phyloP scores from a whole-genome alignment of 2,888 invertebrate genomes.

The Euproctis similis region DNA sequence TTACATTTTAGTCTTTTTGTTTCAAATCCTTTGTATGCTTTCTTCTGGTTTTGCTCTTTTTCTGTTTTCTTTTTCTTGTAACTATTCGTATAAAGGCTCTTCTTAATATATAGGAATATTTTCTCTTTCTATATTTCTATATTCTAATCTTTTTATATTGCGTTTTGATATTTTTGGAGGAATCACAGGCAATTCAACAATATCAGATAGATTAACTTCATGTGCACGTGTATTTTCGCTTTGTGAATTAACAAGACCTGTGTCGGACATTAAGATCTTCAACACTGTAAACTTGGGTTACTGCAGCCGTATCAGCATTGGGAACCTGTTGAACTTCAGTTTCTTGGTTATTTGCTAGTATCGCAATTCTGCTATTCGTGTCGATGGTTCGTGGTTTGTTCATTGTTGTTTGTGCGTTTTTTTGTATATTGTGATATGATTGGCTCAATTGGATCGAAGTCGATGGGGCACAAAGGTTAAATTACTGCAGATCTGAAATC shows the following conservation, averaged over 20 bases:
- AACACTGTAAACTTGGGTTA: constrained; percentile 4
- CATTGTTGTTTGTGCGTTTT: background rate
- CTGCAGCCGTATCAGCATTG: constrained; percentile 2
- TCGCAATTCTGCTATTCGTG: constrained; percentile 3
- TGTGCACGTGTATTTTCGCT: constrained; percentile 9
- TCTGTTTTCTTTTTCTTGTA: no score
- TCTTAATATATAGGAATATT: no score
- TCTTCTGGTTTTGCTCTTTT: no score
- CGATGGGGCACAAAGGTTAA: constrained; percentile 4
- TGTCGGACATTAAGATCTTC: constrained; percentile 10
- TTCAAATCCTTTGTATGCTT: no score
- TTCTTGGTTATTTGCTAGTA: constrained; percentile 5
- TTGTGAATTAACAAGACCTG: constrained; percentile 10
- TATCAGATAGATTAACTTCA: constrained; percentile 9
- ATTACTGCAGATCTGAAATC: constrained; percentile 16
- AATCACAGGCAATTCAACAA: constrained; percentile 10
- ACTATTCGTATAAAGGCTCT: no score
- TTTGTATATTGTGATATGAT: no score
- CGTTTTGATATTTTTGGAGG: constrained; percentile 8
- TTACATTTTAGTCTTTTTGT: no score
- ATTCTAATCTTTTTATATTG: no score
- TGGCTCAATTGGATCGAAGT: constrained; percentile 4
- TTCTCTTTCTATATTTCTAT: no score
- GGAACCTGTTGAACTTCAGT: constrained; percentile 4
- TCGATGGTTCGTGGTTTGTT: background rate